These are phyloP conservation scores for Prionailurus viverrinus DNA, from an alignment of 2,113 vertebrate species.

Conservation along the genomic window DNA sequence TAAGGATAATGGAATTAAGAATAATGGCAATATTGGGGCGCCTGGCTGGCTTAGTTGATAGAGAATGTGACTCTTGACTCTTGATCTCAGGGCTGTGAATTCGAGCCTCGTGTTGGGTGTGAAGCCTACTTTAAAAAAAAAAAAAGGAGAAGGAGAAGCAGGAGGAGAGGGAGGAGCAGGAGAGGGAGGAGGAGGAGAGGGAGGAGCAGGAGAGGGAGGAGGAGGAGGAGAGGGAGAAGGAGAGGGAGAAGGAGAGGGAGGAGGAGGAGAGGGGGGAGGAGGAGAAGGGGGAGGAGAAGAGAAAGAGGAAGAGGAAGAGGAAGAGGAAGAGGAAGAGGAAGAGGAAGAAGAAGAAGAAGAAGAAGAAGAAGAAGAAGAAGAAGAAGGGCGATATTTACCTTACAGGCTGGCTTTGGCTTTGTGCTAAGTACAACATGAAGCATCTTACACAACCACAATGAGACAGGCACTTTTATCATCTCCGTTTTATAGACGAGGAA, in stretches of 20 bases:
- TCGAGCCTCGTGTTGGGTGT: neutral
- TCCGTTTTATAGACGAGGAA: neutral
- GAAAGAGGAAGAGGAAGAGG: too few species aligned
- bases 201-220: neutral
- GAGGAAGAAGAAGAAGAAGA: neutral
- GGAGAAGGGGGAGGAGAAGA: too few species aligned
- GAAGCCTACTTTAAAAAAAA: neutral
- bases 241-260: neutral
- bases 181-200: too few species aligned
- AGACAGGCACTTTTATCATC: neutral
- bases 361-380: neutral
- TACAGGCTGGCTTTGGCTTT: neutral
- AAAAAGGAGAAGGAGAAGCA: neutral
- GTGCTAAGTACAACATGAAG: neutral
- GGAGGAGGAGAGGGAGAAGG: fast-evolving
- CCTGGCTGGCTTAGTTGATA: neutral
- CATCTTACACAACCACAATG: neutral
- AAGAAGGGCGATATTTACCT: neutral
- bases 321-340: too few species aligned
- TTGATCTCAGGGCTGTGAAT: neutral
- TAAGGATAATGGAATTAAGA: constrained; percentile 45
- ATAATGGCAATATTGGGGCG: neutral
- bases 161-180: neutral
- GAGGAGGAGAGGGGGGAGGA: neutral
- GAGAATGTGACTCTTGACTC: neutral